phyloP scores from a whole-genome alignment of 2,113 vertebrate genomes.

The Leptosomus discolor region DNA sequence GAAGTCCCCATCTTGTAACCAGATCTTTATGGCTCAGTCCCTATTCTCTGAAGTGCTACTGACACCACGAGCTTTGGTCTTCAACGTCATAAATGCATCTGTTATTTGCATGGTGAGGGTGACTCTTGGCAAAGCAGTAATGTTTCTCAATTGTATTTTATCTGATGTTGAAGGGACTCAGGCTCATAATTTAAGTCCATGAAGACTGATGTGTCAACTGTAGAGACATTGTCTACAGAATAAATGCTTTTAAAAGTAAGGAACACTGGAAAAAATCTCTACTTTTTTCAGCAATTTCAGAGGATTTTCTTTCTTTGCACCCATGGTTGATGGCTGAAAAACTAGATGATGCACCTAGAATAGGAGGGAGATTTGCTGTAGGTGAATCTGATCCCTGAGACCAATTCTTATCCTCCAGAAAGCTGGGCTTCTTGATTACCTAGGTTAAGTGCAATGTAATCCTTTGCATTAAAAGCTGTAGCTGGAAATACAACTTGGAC shows the following conservation, averaged over 20 bases:
- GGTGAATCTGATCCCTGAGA: neutral
- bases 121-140: neutral
- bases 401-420: neutral
- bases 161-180: neutral
- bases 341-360: neutral
- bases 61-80: neutral
- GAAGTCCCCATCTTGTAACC: neutral
- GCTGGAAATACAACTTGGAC: neutral
- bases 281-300: neutral
- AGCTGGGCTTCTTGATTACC: neutral
- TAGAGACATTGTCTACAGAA: neutral
- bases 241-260: neutral
- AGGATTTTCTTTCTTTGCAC: neutral
- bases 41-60: neutral
- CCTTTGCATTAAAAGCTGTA: neutral
- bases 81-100: neutral
- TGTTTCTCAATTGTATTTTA: neutral
- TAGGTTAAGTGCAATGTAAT: neutral
- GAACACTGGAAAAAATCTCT: fast-evolving
- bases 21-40: neutral
- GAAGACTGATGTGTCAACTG: neutral
- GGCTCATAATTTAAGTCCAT: neutral
- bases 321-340: neutral
- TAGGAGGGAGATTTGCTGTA: neutral
- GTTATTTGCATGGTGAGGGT: neutral